phyloP scores from a whole-genome alignment of 2,797 vertebrate genomes.

The Margarornis squamiger region DNA sequence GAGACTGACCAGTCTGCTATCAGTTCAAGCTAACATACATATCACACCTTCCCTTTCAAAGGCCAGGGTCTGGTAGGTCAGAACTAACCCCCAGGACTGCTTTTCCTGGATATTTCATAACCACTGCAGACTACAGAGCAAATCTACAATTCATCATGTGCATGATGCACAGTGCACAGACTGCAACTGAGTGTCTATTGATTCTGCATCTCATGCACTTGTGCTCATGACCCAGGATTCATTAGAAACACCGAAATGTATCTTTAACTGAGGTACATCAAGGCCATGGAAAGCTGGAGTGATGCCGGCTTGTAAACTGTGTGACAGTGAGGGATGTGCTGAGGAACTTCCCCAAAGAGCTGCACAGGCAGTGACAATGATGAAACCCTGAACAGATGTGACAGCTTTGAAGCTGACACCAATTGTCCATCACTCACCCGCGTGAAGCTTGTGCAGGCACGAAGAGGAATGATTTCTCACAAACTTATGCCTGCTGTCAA shows the following conservation, averaged over 20 bases:
- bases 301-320: neutral
- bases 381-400: neutral
- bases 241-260: neutral
- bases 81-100: neutral
- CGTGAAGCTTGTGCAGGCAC: neutral
- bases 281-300: neutral
- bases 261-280: neutral
- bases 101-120: neutral
- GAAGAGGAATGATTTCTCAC: neutral
- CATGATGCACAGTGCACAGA: neutral
- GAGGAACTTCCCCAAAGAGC: neutral
- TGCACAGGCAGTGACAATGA: neutral
- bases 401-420: neutral
- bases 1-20: neutral
- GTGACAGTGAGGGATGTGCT: neutral
- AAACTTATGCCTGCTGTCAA: neutral
- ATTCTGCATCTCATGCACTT: neutral
- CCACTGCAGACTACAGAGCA: neutral
- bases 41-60: neutral
- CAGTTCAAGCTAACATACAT: neutral
- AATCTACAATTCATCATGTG: neutral
- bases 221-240: neutral
- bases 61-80: neutral
- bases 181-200: neutral
- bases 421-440: neutral